Evolutionary conservation across 2,113 vertebrate species (phyloP), one percentile per base, ranked within the genome.

Genomic region (Megalops atlanticus): DNA sequence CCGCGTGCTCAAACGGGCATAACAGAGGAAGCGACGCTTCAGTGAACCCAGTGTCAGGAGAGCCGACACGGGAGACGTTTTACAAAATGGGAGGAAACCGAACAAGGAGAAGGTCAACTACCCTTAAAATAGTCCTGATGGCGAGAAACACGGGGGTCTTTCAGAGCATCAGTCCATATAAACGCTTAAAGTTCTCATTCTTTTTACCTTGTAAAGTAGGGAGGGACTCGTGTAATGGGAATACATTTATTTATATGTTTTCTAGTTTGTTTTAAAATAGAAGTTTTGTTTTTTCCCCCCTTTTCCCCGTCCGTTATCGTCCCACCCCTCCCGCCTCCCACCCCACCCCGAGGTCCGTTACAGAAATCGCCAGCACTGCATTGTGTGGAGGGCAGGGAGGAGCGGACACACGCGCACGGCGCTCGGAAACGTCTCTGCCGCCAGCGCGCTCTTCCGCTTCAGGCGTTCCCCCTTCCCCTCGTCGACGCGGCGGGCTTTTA

Each of bases 181-280:
- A 81, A 87, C 81, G 81, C 80, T 47, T 80, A 77, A 39, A 82
- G 84, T 80, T 84, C 82, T 74, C 74, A 80, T 82, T 88, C 80
- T 78, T 84, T 49, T 76, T 79, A 84, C 84, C 81, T 83, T 83
- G 86, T 78, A 80, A 81, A 87, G 77, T 78, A 84, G 40, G 82
- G 88, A 90, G 85, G 87, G 82, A 86, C 36, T 80, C 77, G 69
- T 79, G 80, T 84, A 83, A 82, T 80, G 86, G 89, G 82, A 86
- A 89, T 85, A 91, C 84, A 88, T 89, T 88, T 89, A 86, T 90
- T 84, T 91, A 86, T 88, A 88, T 85, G 86, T 89, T 82, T 87
- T 89, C 87, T 39, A 27, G 45, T 91, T 83, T 87, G 81, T 85
- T 90, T 93, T 94, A 95, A 95, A 95, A 95, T 93, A 93, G 87